A percentile compares a stretch with the other conserved stretches of the same genome.
These are phyloP conservation scores for Psilopogon haemacephalus DNA, from an alignment of 2,113 vertebrate genomes.

Conservation along the genomic window DNA sequence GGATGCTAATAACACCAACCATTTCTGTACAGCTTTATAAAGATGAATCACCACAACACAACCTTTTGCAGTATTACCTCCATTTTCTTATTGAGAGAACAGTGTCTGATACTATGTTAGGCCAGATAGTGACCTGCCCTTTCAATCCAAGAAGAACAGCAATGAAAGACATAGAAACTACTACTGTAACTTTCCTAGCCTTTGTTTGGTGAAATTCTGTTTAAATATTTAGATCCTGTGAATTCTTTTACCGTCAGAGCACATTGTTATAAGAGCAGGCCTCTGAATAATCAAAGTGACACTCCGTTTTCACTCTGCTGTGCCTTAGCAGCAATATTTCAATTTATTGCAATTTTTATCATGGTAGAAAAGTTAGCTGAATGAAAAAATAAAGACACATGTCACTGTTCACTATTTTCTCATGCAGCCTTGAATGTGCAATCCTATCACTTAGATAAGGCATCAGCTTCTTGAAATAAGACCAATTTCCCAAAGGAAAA, in stretches of 20 bases:
- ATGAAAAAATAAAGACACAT: slow-evolving; percentile 22
- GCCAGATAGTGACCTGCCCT: background rate
- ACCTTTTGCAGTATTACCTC: background rate
- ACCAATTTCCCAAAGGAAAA: background rate
- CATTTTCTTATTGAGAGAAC: background rate
- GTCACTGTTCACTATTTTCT: slow-evolving; percentile 5
- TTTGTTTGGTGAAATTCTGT: slow-evolving; percentile 15
- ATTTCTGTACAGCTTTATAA: slow-evolving; percentile 8
- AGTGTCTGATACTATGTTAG: background rate
- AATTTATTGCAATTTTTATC: slow-evolving; percentile 28
- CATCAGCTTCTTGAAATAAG: background rate
- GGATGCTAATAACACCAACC: slow-evolving; percentile 11
- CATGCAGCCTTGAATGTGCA: background rate
- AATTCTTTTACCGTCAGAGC: background rate
- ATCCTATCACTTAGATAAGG: background rate
- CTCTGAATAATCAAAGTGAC: slow-evolving; percentile 1
- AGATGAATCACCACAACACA: slow-evolving; percentile 14
- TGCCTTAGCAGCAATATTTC: background rate
- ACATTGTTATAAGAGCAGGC: background rate
- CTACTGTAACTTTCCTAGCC: background rate
- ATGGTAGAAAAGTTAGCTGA: background rate
- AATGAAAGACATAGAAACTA: background rate
- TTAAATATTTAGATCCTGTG: slow-evolving; percentile 32
- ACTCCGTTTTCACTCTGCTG: background rate
- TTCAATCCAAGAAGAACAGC: background rate